Percentiles rank a stretch among this genome's conserved stretches.
phyloP scores from a whole-genome alignment of 2,113 vertebrate genomes.

The Amphiprion ocellaris region DNA sequence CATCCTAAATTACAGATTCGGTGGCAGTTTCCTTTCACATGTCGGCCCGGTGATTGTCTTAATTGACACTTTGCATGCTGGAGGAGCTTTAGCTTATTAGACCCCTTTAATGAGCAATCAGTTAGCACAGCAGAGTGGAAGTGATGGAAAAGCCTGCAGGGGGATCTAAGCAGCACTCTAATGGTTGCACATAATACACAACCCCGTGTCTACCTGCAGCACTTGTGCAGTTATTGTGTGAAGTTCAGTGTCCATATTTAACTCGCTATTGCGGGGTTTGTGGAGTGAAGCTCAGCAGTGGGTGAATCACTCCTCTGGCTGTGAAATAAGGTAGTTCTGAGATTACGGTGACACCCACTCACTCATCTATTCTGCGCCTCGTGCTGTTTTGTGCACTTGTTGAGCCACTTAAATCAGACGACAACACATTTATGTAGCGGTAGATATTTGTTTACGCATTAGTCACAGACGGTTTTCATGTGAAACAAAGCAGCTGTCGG shows the following conservation, averaged over 20 bases:
- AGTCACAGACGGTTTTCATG: neutral
- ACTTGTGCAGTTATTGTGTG: conserved; percentile 12
- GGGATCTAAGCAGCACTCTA: neutral
- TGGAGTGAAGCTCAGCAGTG: conserved; percentile 43
- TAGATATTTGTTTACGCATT: neutral
- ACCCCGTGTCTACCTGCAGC: neutral
- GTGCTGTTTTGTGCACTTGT: conserved; percentile 31
- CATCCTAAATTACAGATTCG: conserved; percentile 24
- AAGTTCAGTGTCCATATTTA: conserved; percentile 25
- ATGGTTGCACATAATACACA: conserved; percentile 15
- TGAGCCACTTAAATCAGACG: conserved; percentile 23
- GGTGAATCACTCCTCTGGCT: conserved; percentile 61
- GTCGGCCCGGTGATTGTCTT: neutral
- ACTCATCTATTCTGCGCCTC: conserved; percentile 11
- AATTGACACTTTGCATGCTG: conserved; percentile 9
- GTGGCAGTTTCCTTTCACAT: conserved; percentile 3
- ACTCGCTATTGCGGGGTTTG: conserved; percentile 35
- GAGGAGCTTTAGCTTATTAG: conserved; percentile 8
- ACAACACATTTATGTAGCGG: neutral
- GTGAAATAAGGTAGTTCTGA: conserved; percentile 55
- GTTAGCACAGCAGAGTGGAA: neutral
- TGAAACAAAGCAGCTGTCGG: neutral
- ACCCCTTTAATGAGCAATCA: conserved; percentile 1
- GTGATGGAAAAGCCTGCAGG: neutral
- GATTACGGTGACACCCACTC: conserved; percentile 66